Conservation (phyloP, 2,797 vertebrate species). For the Strix occidentalis region DNA sequence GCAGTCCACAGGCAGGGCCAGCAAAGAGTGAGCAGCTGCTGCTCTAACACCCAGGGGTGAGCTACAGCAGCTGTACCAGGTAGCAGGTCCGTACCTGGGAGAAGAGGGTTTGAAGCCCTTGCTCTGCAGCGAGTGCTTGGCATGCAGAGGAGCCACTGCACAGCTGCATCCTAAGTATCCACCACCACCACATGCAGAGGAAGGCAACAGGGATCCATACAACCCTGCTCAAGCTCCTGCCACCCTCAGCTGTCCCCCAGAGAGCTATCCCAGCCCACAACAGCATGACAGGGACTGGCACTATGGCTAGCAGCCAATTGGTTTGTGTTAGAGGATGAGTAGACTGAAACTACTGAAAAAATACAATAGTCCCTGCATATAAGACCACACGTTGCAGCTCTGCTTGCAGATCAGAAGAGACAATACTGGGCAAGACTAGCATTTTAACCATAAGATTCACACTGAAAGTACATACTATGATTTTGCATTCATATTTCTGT, state of each 20-base stretch:
- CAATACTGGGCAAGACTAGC: background rate
- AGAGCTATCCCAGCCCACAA: background rate
- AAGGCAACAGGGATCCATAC: background rate
- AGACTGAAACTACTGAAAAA: background rate
- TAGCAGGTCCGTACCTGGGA: background rate
- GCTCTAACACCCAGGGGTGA: background rate
- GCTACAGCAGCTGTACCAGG: background rate
- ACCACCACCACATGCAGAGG: accelerated
- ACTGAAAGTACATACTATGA: background rate
- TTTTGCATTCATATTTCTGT: background rate
- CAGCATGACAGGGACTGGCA: accelerated
- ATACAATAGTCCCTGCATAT: background rate
- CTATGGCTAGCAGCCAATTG: background rate
- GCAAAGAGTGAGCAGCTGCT: background rate
- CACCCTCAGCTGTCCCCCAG: background rate
- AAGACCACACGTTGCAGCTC: background rate
- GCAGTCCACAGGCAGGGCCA: background rate
- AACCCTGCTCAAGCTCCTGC: background rate
- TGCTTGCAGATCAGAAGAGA: background rate
- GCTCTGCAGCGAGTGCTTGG: accelerated
- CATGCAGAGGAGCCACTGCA: background rate
- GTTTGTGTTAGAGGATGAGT: background rate
- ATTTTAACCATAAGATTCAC: background rate
- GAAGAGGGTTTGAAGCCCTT: background rate
- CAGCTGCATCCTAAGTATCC: background rate